A percentile compares a stretch with the other conserved stretches of the same genome.
Evolutionary conservation across 2,797 vertebrate species (phyloP).

Genomic region (Parauchenoglanis punctatus): DNA sequence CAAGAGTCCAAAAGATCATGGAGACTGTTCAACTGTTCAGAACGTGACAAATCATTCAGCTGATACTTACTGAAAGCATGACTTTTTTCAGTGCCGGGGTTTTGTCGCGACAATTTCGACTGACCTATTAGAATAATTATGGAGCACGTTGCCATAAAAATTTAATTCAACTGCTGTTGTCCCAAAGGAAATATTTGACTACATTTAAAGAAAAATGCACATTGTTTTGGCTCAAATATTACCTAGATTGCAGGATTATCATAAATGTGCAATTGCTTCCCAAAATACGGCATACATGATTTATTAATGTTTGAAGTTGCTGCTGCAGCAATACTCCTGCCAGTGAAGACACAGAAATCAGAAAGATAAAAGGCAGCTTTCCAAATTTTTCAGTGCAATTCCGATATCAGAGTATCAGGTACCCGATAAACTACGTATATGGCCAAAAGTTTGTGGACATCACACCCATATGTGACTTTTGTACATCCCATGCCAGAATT

Average conservation of each 20-base stretch:
- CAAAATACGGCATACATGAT: background rate
- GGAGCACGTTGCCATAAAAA: background rate
- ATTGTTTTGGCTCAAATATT: background rate
- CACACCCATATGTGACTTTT: background rate
- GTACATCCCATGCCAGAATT: too few species aligned
- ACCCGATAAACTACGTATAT: background rate
- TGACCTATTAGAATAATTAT: background rate
- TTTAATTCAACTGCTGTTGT: background rate
- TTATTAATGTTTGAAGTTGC: background rate
- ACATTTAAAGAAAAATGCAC: background rate
- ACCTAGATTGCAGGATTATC: background rate
- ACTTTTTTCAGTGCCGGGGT: background rate
- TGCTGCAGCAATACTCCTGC: background rate
- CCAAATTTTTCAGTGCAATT: background rate
- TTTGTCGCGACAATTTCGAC: background rate
- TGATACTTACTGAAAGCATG: background rate
- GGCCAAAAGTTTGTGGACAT: background rate
- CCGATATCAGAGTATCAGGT: background rate
- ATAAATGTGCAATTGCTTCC: background rate
- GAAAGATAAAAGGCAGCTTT: background rate
- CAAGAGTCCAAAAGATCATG: slow-evolving; percentile 5
- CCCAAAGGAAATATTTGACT: background rate
- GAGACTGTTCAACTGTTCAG: background rate
- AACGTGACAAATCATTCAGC: background rate
- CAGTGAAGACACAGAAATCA: background rate